Evolutionary conservation across 2,113 vertebrate genomes (phyloP).

Genomic region (Bombycilla garrulus): DNA sequence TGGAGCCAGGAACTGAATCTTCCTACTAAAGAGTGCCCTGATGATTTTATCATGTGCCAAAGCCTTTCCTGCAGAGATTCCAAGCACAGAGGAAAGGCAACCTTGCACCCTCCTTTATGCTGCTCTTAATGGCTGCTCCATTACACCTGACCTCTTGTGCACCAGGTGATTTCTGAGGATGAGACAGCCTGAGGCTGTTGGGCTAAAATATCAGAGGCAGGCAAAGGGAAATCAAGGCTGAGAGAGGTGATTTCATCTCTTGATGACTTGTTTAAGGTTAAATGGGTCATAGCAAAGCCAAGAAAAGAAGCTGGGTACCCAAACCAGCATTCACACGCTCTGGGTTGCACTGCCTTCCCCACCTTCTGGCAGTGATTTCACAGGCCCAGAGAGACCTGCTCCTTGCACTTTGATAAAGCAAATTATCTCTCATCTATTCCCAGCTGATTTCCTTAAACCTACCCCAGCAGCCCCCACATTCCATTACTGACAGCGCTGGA

Average conservation of each 20-base stretch:
- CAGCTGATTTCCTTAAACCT: slow-evolving; percentile 33
- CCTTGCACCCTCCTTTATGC: background rate
- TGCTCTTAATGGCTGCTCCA: background rate
- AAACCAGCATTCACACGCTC: background rate
- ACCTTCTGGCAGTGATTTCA: slow-evolving; percentile 6
- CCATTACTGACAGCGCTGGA: background rate
- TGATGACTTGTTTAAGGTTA: background rate
- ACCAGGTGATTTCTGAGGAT: background rate
- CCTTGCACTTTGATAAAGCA: background rate
- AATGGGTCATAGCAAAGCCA: background rate
- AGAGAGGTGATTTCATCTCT: background rate
- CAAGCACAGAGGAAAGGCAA: background rate
- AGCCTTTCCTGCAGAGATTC: background rate
- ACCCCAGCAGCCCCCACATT: background rate
- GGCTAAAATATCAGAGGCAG: background rate
- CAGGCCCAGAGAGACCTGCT: slow-evolving; percentile 23
- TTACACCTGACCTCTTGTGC: background rate
- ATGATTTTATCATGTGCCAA: background rate
- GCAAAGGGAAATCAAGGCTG: background rate
- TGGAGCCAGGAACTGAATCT: background rate
- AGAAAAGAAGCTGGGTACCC: background rate
- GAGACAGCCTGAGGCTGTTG: background rate
- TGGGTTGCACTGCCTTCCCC: background rate
- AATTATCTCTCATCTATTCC: slow-evolving; percentile 44
- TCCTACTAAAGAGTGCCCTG: background rate